Base-by-base conservation (phyloP, 1,140 invertebrate species). In the Sipha flava region DNA sequence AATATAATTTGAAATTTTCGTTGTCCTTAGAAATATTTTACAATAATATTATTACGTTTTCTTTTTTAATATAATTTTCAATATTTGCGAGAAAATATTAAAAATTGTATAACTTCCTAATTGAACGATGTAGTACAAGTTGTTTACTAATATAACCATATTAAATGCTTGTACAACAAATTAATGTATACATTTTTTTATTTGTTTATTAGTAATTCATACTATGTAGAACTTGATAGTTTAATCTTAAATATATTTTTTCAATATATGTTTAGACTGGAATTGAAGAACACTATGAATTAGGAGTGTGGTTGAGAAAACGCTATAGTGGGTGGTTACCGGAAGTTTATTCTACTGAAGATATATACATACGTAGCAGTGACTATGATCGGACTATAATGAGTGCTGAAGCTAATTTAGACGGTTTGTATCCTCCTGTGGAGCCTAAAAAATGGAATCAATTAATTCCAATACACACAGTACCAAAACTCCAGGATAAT, bases 341-440 rank as follows among this genome's bases (percentile, higher is more conserved):
- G 18, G 31, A 84, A 7, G 79, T 81, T 0, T 91, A 91, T 82
- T 87, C 86, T 80, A 84, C 83, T 49, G 85, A 86, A 82, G 88
- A 95, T 83, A 88, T 95, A 66, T 89, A 89, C 82, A 85, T 95
- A 0, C 87, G 87, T 66, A 95, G 94, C 73, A 96, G 95, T 2
- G 92, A 95, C 86, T 90, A 91, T 2, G 94, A 97, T 87, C 88
- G 95, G 26, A 95, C 95, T 18, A 85, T 98, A 7, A 96, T 95
- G 92, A 96, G 94, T 82, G 95, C 94, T 0, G 88, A 93, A 84
- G 87, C 90, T 2, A 92, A 95, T 86, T 87, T 97, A 79, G 94
- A 94, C 79, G 94, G 94, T 6, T 81, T 89, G 37, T 94, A 91
- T 84, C 92, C 93, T 9, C 90, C 90, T 0, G 83, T 83, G 14